Percentiles rank a stretch among this genome's conserved stretches.
Evolutionary conservation across 2,113 vertebrate genomes (phyloP).

Genomic region (Petromus typicus): DNA sequence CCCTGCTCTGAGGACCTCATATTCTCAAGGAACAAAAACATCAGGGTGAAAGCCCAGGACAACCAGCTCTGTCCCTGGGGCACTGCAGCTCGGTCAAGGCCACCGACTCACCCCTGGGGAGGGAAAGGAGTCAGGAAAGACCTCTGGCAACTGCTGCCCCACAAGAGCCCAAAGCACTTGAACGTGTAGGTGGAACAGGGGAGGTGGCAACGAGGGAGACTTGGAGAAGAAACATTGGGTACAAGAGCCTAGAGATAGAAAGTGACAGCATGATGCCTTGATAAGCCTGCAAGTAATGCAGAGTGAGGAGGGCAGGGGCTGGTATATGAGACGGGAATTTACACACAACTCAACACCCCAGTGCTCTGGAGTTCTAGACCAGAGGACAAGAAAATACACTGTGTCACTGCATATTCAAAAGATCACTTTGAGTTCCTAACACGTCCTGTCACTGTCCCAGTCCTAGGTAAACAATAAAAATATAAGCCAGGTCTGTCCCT

Average conservation of each 20-base stretch:
- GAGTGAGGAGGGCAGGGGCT: neutral
- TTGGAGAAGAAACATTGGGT: neutral
- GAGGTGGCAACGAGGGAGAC: neutral
- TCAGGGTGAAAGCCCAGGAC: neutral
- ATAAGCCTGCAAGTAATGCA: neutral
- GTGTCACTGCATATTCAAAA: neutral
- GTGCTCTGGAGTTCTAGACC: neutral
- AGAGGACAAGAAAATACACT: neutral
- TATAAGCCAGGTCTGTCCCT: neutral
- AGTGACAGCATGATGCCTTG: neutral
- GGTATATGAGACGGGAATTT: neutral
- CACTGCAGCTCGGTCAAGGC: neutral
- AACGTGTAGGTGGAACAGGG: accelerated
- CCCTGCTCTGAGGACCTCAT: neutral
- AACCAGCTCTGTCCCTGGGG: accelerated
- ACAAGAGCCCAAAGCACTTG: neutral
- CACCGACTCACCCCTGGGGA: neutral
- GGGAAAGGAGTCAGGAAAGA: neutral
- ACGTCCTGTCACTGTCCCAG: neutral
- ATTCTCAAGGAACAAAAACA: neutral
- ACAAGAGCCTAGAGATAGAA: neutral
- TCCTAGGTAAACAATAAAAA: neutral
- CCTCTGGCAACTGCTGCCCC: neutral
- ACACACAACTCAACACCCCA: neutral
- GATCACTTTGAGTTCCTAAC: neutral